Conservation (phyloP, 1,140 invertebrate genomes). For the Oncopeltus fasciatus region DNA sequence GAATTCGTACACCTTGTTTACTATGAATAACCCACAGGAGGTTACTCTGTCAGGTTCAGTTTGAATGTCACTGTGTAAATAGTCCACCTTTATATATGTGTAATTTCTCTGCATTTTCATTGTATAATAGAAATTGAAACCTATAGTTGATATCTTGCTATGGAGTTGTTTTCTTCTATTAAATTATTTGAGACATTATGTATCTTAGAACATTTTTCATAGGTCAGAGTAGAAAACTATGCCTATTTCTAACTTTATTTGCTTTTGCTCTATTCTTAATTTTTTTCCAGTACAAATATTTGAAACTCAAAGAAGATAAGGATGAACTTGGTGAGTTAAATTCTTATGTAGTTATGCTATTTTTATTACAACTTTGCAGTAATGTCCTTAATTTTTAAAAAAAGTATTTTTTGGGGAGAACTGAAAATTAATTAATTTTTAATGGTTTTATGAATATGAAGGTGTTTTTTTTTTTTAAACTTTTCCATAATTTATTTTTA, state of each 20-base stretch:
- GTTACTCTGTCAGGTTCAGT: neutral
- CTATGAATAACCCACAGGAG: neutral
- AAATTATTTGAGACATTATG: neutral
- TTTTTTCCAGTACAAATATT: slow-evolving; percentile 11
- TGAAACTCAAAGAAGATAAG: slow-evolving; percentile 9
- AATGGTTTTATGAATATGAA: too few relatives aligned
- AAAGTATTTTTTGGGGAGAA: too few relatives aligned
- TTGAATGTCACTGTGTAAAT: neutral
- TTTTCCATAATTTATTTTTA: too few relatives aligned
- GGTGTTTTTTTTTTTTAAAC: too few relatives aligned
- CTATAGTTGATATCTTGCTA: neutral
- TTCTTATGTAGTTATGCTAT: neutral
- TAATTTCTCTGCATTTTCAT: neutral
- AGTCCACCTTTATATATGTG: too few relatives aligned
- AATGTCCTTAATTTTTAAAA: too few relatives aligned
- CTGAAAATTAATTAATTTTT: too few relatives aligned
- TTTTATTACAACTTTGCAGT: too few relatives aligned
- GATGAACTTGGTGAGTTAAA: slow-evolving; percentile 9
- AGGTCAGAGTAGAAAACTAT: neutral
- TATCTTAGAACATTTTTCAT: neutral
- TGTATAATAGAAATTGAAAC: neutral
- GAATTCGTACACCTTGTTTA: neutral
- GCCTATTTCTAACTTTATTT: neutral
- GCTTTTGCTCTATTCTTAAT: neutral
- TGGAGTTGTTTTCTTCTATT: neutral